Percentiles rank a stretch among this genome's conserved stretches.
Evolutionary conservation across 1,140 invertebrate species (phyloP).

Genomic region (Conus betulinus): DNA sequence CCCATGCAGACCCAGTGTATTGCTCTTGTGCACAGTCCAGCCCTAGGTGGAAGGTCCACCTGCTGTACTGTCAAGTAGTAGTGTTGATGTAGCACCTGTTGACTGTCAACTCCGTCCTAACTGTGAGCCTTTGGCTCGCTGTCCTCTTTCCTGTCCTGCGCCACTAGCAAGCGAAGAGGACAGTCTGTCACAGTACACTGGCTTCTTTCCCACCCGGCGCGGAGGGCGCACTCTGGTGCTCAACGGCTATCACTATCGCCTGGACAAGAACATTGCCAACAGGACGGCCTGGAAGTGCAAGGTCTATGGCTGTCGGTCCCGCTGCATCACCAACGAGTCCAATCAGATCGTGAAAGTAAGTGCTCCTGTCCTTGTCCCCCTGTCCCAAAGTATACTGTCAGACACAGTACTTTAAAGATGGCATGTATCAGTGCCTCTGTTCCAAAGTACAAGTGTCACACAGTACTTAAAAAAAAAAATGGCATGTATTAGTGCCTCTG

Average conservation of each 20-base stretch:
- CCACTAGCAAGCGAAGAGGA: neutral
- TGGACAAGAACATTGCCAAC: slow-evolving; percentile 1
- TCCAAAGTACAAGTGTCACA: too few relatives aligned
- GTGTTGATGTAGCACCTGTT: neutral
- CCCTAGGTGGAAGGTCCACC: too few relatives aligned
- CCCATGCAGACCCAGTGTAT: too few relatives aligned
- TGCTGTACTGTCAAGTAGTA: too few relatives aligned
- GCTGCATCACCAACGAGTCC: neutral
- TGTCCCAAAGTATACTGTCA: too few relatives aligned
- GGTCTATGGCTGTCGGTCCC: neutral
- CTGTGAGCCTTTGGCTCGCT: neutral
- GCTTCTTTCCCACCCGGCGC: slow-evolving; percentile 11
- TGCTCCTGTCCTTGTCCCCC: neutral
- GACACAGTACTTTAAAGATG: too few relatives aligned
- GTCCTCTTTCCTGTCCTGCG: neutral
- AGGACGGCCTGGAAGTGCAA: slow-evolving; percentile 19
- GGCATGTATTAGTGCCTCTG: too few relatives aligned
- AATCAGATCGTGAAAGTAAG: slow-evolving; percentile 15
- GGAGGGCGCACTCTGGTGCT: slow-evolving; percentile 14
- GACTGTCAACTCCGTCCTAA: neutral
- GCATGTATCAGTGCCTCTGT: too few relatives aligned
- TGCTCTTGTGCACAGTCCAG: too few relatives aligned
- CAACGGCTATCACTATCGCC: neutral
- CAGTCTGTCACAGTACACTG: neutral
- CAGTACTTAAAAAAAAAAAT: too few relatives aligned